Evolutionary conservation across 2,113 vertebrate genomes (phyloP).

Genomic region (Nestor notabilis): DNA sequence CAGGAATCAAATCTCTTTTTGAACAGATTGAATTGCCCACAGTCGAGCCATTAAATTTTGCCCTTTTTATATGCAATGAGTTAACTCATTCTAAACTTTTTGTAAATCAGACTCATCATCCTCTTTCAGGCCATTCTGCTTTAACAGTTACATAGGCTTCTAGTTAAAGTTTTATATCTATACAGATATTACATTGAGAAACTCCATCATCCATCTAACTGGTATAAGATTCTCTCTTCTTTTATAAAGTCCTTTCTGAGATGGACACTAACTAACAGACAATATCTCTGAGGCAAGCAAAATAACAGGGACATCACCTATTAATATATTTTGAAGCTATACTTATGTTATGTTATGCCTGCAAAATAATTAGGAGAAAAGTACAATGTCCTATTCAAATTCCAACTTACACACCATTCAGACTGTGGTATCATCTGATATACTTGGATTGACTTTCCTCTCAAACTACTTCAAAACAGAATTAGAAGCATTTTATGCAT

Average conservation of each 20-base stretch:
- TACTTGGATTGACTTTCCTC: neutral
- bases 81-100: neutral
- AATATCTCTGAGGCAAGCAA: neutral
- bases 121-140: neutral
- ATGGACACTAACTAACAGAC: neutral
- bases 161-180: neutral
- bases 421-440: neutral
- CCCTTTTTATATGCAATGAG: neutral
- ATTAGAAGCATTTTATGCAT: neutral
- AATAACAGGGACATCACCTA: neutral
- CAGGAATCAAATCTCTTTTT: neutral
- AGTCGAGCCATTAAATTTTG: neutral
- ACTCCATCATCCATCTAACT: neutral
- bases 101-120: neutral
- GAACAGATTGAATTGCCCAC: neutral
- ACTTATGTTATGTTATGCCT: fast-evolving
- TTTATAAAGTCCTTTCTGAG: neutral
- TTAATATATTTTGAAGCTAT: neutral
- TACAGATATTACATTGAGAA: neutral
- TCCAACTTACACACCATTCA: neutral
- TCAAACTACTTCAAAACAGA: neutral
- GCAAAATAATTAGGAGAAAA: neutral
- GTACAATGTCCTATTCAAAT: neutral
- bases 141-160: neutral
- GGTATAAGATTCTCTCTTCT: neutral